A percentile compares a stretch with the other conserved stretches of the same genome.
Evolutionary conservation across 2,113 vertebrate species (phyloP).

Genomic region (Takifugu flavidus): DNA sequence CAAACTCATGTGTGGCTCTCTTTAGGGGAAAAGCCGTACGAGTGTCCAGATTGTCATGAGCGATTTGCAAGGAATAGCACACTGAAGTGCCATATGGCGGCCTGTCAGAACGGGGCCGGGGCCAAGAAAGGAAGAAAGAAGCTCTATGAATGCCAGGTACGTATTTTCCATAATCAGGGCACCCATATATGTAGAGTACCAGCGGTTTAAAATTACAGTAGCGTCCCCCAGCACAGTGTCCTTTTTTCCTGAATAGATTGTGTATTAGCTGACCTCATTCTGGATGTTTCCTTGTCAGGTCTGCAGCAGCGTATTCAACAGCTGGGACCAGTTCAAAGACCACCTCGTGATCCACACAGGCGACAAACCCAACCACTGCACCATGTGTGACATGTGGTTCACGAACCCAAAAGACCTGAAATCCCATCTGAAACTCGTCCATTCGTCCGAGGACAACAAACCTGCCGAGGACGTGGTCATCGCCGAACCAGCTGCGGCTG

Average conservation of each 20-base stretch:
- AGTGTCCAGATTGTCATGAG: slow-evolving; percentile 97
- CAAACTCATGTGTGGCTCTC: slow-evolving; percentile 27
- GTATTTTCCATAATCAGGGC: slow-evolving; percentile 1
- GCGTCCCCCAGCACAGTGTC: too few relatives aligned
- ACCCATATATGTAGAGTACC: background rate
- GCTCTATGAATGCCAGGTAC: slow-evolving; percentile 97
- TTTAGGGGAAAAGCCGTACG: slow-evolving; percentile 95
- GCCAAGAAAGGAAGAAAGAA: slow-evolving; percentile 98
- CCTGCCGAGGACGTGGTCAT: slow-evolving; percentile 76
- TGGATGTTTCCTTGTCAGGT: slow-evolving; percentile 77
- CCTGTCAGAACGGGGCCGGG: slow-evolving; percentile 92
- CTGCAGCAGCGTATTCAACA: slow-evolving; percentile 95
- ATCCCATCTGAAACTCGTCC: slow-evolving; percentile 82
- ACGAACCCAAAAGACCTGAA: slow-evolving; percentile 89
- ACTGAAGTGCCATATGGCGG: slow-evolving; percentile 94
- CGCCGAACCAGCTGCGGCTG: slow-evolving; percentile 71
- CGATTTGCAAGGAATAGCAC: slow-evolving; percentile 96
- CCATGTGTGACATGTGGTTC: slow-evolving; percentile 96
- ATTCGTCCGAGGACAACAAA: slow-evolving; percentile 79
- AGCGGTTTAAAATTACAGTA: background rate
- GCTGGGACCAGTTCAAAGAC: slow-evolving; percentile 98
- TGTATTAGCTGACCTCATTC: background rate
- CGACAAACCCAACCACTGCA: slow-evolving; percentile 96
- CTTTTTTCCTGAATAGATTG: too few relatives aligned
- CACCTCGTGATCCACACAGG: slow-evolving; percentile 96